These are phyloP conservation scores for Aphelocoma californica DNA, from an alignment of 2,797 vertebrate genomes.

Conservation along the genomic window DNA sequence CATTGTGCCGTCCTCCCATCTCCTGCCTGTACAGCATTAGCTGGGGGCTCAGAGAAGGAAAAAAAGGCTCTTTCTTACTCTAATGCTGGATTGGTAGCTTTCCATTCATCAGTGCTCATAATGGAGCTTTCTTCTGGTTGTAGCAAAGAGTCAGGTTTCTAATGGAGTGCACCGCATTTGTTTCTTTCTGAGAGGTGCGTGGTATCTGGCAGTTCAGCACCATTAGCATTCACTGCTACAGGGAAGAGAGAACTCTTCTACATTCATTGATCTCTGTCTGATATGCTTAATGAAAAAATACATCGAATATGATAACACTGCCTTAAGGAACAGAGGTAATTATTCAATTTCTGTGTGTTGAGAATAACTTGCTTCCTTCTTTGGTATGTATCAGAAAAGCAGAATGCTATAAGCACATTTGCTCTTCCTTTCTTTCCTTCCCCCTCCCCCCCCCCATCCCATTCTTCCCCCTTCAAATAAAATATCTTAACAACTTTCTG, in stretches of 20 bases:
- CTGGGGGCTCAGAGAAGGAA: background rate
- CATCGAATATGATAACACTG: conserved; percentile 55
- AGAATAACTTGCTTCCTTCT: conserved; percentile 37
- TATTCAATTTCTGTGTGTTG: conserved; percentile 40
- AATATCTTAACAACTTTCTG: background rate
- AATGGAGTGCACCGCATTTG: background rate
- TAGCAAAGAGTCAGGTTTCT: background rate
- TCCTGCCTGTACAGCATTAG: background rate
- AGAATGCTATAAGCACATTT: background rate
- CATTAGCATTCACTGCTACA: conserved; percentile 12
- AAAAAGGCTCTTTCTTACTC: background rate
- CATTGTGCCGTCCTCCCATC: background rate
- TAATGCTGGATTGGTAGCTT: background rate
- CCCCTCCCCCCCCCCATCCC: rapidly evolving
- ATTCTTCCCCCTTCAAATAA: background rate
- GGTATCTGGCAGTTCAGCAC: background rate
- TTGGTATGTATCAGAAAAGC: background rate
- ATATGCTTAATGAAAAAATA: conserved; percentile 61
- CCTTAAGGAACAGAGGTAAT: conserved; percentile 58
- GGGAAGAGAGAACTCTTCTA: conserved; percentile 7
- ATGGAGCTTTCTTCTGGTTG: background rate
- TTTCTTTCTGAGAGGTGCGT: background rate
- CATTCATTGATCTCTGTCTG: conserved; percentile 58
- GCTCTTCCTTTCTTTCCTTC: background rate
- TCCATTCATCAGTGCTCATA: background rate